These are phyloP conservation scores for Drosophila truncata DNA, from an alignment of 1,140 invertebrate species.

Conservation along the genomic window DNA sequence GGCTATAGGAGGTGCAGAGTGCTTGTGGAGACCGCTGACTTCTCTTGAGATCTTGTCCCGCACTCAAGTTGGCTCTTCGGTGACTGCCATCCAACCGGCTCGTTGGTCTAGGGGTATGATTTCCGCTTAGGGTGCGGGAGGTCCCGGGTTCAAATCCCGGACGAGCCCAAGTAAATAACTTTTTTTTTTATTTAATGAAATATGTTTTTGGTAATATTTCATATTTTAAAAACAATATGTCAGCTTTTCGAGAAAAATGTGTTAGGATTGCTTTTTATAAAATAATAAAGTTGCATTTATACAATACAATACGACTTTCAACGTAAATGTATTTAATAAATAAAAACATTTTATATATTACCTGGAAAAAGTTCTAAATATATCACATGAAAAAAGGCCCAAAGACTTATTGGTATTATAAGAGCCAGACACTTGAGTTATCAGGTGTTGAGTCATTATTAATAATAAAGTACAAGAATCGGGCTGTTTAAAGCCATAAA, in stretches of 20 bases:
- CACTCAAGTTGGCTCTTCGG: slow-evolving; percentile 19
- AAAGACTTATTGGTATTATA: slow-evolving; percentile 19
- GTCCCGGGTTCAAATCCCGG: slow-evolving; percentile 89
- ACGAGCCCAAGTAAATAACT: slow-evolving; percentile 86
- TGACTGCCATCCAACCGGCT: slow-evolving; percentile 74
- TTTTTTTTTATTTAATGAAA: slow-evolving; percentile 10
- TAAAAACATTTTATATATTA: background rate
- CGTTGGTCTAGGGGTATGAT: slow-evolving; percentile 89
- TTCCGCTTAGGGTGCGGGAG: slow-evolving; percentile 88
- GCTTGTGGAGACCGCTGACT: background rate
- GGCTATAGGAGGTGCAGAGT: background rate
- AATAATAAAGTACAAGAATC: slow-evolving; percentile 40
- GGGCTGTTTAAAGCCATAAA: slow-evolving; percentile 33
- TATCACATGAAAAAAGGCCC: background rate
- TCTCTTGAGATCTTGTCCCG: slow-evolving; percentile 38
- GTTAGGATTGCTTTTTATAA: background rate
- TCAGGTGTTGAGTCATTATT: slow-evolving; percentile 43
- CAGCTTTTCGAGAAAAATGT: background rate
- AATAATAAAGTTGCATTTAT: background rate
- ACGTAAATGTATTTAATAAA: background rate
- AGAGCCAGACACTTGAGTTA: slow-evolving; percentile 2
- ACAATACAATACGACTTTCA: no score
- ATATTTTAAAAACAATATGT: background rate
- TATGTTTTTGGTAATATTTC: no score
- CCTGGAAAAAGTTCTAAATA: background rate